Percentiles rank a stretch among this genome's conserved stretches.
These are phyloP conservation scores for Lamellibrachia luymesi DNA, from an alignment of 1,140 invertebrate species.

Conservation along the genomic window DNA sequence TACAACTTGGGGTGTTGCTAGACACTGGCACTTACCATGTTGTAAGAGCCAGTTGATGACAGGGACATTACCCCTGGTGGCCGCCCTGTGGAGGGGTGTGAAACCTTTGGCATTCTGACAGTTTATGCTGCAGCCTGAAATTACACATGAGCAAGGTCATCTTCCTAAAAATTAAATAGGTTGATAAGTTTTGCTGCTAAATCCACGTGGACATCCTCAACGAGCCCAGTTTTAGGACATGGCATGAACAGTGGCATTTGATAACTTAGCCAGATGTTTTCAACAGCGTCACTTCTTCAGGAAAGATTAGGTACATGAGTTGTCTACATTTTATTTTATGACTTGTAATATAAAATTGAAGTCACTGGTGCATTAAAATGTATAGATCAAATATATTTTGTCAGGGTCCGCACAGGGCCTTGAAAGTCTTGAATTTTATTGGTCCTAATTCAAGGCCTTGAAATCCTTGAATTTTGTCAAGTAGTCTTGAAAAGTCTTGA, in stretches of 20 bases:
- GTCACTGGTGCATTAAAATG: neutral
- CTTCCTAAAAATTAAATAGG: constrained; percentile 29
- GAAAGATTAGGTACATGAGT: neutral
- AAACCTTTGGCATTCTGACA: constrained; percentile 38
- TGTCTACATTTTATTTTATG: neutral
- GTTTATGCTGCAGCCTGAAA: constrained; percentile 44
- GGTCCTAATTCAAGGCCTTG: no score
- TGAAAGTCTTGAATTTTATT: no score
- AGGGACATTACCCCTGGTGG: constrained; percentile 38
- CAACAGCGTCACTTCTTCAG: neutral
- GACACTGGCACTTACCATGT: constrained; percentile 34
- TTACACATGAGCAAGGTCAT: constrained; percentile 22
- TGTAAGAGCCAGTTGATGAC: constrained; percentile 37
- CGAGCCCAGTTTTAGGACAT: neutral
- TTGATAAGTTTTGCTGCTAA: neutral
- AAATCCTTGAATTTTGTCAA: no score
- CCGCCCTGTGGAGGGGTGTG: constrained; percentile 44
- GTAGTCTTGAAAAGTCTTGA: no score
- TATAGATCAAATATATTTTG: neutral
- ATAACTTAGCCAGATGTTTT: neutral
- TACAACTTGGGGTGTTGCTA: neutral
- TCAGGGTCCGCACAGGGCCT: no score
- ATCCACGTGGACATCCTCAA: neutral
- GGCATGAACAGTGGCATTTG: neutral
- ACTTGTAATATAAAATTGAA: neutral